Evolutionary conservation across 1,140 invertebrate species (phyloP), one percentile per base, ranked within the genome.

Genomic region (Cyclargus thomasi): DNA sequence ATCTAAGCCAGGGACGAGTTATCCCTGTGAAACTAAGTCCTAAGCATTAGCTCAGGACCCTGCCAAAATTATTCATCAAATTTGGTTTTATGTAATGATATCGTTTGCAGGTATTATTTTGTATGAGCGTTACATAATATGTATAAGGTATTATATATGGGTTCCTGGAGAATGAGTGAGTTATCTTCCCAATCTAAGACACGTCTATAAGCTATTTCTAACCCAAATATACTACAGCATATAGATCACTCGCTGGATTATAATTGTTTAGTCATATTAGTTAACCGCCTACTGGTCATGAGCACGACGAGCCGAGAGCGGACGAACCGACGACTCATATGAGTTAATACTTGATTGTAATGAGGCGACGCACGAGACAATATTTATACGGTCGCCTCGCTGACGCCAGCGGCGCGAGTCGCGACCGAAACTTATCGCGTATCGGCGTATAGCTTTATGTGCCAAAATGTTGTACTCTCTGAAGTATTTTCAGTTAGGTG

Each of bases 401-500:
- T 59, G 55, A 20, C 55, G 55, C 55, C 55, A 59, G 18, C 55
- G 20, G 20, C 20, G 20, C 20, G 55, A 47, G 39, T 47, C 39
- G 39, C 39, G 39, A 59, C 55, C 6, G 17, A 59, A 59, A 59
- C 18, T 20, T 59, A 59, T 59, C 17, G 4, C 55, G 20, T 20
- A n/a, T n/a, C n/a, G 17, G 7, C 6, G 18, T 59, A 21, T 11
- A 59, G 10, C 55, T 59, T 59, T 59, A 59, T 21, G 55, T 59
- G 18, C 17, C 55, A 35, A 67, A 23, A 67, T 47, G 18, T 62
- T 47, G 2, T 21, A 22, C 36, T 47, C n/a, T 18, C 57, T 67
- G 39, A 22, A 10, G 36, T 53, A 18, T 65, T 2, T 21, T 53
- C 6, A 65, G 18, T 8, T n/a, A 65, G 18, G 20, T 53, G 55